These are phyloP conservation scores for Drosophila rhopaloa DNA, from an alignment of 1,140 invertebrate species.

Conservation along the genomic window DNA sequence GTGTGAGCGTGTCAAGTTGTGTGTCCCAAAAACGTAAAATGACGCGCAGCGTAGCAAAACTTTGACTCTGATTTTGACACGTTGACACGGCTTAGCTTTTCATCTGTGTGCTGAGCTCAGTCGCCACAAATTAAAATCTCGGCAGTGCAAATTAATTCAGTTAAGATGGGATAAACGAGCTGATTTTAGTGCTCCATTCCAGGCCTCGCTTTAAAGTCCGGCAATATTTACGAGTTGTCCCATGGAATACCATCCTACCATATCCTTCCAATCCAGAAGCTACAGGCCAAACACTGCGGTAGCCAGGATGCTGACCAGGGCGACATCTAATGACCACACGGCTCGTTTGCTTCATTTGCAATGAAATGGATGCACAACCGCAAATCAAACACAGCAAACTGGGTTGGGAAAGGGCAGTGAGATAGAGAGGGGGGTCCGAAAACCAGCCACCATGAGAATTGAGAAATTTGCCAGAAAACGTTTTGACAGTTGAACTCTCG, in stretches of 20 bases:
- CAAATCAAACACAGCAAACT: conserved; percentile 75
- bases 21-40: conserved; percentile 63
- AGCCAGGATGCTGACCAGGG: conserved; percentile 11
- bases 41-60: conserved; percentile 39
- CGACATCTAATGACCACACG: conserved; percentile 75
- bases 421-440: neutral
- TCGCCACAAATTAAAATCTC: conserved; percentile 69
- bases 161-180: conserved; percentile 32
- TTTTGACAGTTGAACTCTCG: conserved; percentile 32
- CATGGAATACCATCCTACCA: neutral
- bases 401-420: neutral
- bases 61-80: conserved; percentile 70
- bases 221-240: neutral
- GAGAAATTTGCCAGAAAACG: conserved; percentile 30
- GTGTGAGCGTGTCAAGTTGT: conserved; percentile 51
- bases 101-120: conserved; percentile 7
- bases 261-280: conserved; percentile 17
- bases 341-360: conserved; percentile 81
- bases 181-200: conserved; percentile 31
- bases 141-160: conserved; percentile 51
- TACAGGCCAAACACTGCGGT: conserved; percentile 43
- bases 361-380: conserved; percentile 79
- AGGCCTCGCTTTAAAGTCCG: conserved; percentile 45
- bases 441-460: conserved; percentile 15
- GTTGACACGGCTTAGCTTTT: conserved; percentile 20